Base-by-base conservation (phyloP, 2,888 invertebrate genomes). In the Aporophyla nigra region DNA sequence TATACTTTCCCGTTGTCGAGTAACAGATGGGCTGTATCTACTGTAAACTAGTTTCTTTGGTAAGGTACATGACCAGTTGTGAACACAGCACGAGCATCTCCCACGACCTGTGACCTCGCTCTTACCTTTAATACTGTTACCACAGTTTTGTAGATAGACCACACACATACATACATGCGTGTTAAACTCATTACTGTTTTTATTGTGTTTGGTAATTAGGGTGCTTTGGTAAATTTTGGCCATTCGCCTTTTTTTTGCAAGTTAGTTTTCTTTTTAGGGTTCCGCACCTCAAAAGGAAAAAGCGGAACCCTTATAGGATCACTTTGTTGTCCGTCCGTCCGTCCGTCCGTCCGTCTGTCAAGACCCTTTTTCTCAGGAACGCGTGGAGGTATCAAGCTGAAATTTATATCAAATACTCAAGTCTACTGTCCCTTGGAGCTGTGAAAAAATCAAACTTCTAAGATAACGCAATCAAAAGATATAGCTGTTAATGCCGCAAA, bases 41-140 rank as follows among this genome's bases (percentile, higher is more conserved):
- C 59, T 27, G 19, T 80, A 83, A 83, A 83, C 81, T 77, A 77
- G 84, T 83, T 84, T 43, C 53, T 62, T 46, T 6, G 21, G 79
- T 71, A 70, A 67, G 40, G 53, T 61, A 74, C 80, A 67, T 70
- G 80, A 67, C 72, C 83, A 80, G 82, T 73, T 73, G 84, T 67
- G 80, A 76, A 72, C 83, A 76, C 46, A 54, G 71, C 67, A 21
- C 80, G 84, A 74, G 68, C 84, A 74, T 81, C 83, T 82, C 81
- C 65, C 83, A 83, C 83, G 83, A 83, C 83, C 83, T 81, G 16
- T 84, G 70, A 83, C 81, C 84, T 40, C 70, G 40, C 70, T 71
- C 71, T 65, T 68, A 71, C 65, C 71, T 80, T 46, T 66, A 68
- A 51, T 78, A 84, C 84, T 77, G 83, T 84, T 81, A 83, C 71